These are phyloP conservation scores for Drosophila guanche DNA, from an alignment of 1,140 invertebrate species.

Conservation along the genomic window DNA sequence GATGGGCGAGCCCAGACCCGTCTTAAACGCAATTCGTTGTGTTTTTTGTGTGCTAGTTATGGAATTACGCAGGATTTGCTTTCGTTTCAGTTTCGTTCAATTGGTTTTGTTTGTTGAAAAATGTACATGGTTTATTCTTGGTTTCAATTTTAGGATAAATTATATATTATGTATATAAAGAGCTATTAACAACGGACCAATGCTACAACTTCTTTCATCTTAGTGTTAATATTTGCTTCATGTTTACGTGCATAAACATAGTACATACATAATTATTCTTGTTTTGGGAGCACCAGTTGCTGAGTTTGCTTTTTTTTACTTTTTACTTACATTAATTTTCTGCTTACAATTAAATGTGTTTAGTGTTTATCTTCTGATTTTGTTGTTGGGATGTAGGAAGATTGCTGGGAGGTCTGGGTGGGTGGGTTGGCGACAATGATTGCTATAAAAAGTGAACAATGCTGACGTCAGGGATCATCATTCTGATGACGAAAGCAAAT, in stretches of 20 bases:
- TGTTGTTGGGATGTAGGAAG: conserved; percentile 12
- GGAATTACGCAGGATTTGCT: conserved; percentile 22
- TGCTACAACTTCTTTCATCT: conserved; percentile 41
- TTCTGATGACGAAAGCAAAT: conserved; percentile 43
- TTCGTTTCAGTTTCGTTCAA: background rate
- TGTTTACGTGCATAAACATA: conserved; percentile 11
- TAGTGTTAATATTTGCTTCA: conserved; percentile 39
- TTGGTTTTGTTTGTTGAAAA: conserved; percentile 27
- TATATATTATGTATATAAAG: conserved; percentile 55
- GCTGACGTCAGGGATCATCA: conserved; percentile 14
- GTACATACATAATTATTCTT: conserved; percentile 25
- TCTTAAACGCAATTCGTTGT: too few relatives aligned
- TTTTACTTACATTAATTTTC: background rate
- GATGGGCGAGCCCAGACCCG: too few relatives aligned
- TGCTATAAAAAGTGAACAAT: conserved; percentile 20
- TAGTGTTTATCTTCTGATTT: conserved; percentile 7
- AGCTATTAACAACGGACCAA: conserved; percentile 72
- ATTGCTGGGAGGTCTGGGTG: conserved; percentile 23
- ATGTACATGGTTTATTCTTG: conserved; percentile 50
- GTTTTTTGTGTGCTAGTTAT: background rate
- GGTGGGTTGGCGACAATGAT: conserved; percentile 4
- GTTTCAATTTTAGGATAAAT: background rate
- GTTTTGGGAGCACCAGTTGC: conserved; percentile 70
- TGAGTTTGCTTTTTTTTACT: conserved; percentile 37
- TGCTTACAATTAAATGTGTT: conserved; percentile 14